Conservation (phyloP, 2,797 vertebrate species). For the Hydrocynus forskahlii region DNA sequence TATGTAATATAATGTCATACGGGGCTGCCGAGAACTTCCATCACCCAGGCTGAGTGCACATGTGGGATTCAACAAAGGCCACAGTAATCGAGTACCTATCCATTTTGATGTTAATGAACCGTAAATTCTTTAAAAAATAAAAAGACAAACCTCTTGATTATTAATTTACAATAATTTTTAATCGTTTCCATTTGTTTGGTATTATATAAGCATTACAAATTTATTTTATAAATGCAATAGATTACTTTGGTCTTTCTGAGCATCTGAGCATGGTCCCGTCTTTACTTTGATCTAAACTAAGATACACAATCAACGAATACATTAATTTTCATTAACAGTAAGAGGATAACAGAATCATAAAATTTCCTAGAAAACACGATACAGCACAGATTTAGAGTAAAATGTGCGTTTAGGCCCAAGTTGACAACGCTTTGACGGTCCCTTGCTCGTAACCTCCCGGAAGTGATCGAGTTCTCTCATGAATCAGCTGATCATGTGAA, state of each 20-base stretch:
- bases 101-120: neutral
- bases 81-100: slow-evolving; percentile 8
- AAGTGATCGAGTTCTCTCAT: slow-evolving; percentile 58
- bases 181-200: no score
- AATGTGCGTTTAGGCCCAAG: neutral
- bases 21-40: neutral
- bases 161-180: no score
- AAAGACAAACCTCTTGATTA: neutral
- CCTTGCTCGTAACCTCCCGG: slow-evolving; percentile 51
- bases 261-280: neutral
- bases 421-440: neutral
- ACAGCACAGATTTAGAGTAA: neutral
- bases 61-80: slow-evolving; percentile 11
- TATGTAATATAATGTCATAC: neutral
- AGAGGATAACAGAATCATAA: neutral
- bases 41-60: slow-evolving; percentile 18
- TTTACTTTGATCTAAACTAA: neutral
- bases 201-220: no score
- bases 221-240: neutral
- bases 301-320: neutral
- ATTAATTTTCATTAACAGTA: neutral
- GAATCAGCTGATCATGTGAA: slow-evolving; percentile 74
- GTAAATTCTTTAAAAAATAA: no score
- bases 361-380: neutral
- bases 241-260: slow-evolving; percentile 49